Percentiles rank a stretch among this genome's conserved stretches.
Conservation (phyloP, 2,888 invertebrate genomes). For the Metopia argyrocephala region DNA sequence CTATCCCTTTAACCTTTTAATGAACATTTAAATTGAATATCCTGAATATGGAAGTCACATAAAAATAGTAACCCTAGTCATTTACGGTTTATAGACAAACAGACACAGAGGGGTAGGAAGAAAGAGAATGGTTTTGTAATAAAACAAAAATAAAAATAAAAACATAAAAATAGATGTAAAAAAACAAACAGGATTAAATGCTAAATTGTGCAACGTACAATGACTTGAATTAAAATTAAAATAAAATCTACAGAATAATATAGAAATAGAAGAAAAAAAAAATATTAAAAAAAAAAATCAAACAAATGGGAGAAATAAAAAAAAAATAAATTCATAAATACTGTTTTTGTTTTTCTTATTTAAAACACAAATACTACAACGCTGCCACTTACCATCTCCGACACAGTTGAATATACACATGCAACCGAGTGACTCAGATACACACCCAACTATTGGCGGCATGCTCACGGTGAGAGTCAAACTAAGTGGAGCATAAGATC, state of each 20-base stretch:
- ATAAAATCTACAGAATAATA: neutral
- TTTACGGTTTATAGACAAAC: constrained; percentile 45
- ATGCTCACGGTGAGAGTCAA: neutral
- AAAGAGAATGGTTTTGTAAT: constrained; percentile 15
- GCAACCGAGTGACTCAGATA: neutral
- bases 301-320: too few species aligned
- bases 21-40: too few species aligned
- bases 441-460: constrained; percentile 14
- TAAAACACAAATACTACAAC: constrained; percentile 41
- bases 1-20: too few species aligned
- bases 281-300: constrained; percentile 44
- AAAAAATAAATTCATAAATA: constrained; percentile 52
- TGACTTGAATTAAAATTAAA: constrained; percentile 48
- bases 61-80: constrained; percentile 42
- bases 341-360: constrained; percentile 58
- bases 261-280: constrained; percentile 34
- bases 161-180: neutral
- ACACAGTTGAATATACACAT: too few species aligned
- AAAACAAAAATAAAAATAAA: neutral
- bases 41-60: neutral
- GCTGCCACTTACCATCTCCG: neutral
- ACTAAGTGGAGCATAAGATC: neutral
- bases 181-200: constrained; percentile 35
- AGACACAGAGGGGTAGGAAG: neutral
- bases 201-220: constrained; percentile 59